Percentiles rank a stretch among this genome's conserved stretches.
These are phyloP conservation scores for Neodiprion pinetum DNA, from an alignment of 1,140 invertebrate genomes.

Conservation along the genomic window DNA sequence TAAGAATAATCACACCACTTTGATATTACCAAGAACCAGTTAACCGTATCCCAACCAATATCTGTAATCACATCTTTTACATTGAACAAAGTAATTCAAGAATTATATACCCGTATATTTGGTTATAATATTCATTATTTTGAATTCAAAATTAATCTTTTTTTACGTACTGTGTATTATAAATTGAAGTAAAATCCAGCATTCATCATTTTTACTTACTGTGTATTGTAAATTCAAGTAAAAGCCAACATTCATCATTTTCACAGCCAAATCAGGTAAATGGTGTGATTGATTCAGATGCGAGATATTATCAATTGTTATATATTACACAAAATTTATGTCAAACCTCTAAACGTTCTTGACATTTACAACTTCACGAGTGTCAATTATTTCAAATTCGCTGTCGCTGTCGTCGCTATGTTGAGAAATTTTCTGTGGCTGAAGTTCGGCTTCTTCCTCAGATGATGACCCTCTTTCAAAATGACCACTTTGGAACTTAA, in stretches of 20 bases:
- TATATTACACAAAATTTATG: not conserved
- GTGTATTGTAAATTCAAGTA: not conserved
- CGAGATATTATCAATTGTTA: not conserved
- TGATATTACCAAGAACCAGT: not conserved
- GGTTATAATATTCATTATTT: no score
- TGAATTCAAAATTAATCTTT: no score
- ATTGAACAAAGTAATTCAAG: no score
- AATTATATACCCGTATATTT: no score
- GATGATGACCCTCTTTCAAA: slow-evolving; percentile 54
- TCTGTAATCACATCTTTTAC: no score
- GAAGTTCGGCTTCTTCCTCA: slow-evolving; percentile 49
- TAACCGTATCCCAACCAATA: not conserved
- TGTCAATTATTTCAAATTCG: slow-evolving; percentile 60
- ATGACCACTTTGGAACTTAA: slow-evolving; percentile 52
- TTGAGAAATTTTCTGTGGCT: slow-evolving; percentile 35
- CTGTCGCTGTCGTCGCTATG: slow-evolving; percentile 53
- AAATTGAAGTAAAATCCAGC: no score
- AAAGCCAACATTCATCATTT: not conserved
- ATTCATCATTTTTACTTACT: not conserved
- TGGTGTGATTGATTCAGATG: slow-evolving; percentile 5
- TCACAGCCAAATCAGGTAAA: not conserved
- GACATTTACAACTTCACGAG: slow-evolving; percentile 37
- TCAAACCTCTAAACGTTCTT: slow-evolving; percentile 3
- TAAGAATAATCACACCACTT: not conserved
- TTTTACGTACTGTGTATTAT: no score